A percentile compares a stretch with the other conserved stretches of the same genome.
Evolutionary conservation across 2,113 vertebrate species (phyloP).

Genomic region (Isurus oxyrinchus): DNA sequence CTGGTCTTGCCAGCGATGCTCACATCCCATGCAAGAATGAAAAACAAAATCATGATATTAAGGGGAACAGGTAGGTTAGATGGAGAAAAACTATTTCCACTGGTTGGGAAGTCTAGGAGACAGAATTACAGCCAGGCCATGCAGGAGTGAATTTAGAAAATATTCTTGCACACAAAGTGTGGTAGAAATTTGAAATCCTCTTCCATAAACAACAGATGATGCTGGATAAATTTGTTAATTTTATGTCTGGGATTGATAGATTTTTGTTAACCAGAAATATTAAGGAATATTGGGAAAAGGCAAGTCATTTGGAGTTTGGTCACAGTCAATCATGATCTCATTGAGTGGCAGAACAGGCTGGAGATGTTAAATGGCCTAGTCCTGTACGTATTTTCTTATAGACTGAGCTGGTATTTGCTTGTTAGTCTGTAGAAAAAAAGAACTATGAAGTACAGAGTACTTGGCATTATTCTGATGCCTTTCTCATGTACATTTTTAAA

Average conservation of each 20-base stretch:
- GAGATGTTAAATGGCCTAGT: background rate
- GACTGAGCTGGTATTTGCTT: background rate
- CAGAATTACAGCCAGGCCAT: background rate
- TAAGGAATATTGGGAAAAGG: background rate
- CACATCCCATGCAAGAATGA: background rate
- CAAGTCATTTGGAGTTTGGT: background rate
- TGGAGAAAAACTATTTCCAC: no score
- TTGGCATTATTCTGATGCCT: background rate
- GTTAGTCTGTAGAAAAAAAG: background rate
- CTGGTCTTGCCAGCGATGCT: background rate
- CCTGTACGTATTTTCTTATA: no score
- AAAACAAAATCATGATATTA: background rate
- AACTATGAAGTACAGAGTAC: background rate
- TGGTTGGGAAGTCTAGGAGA: background rate
- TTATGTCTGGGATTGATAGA: background rate
- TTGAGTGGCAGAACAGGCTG: background rate
- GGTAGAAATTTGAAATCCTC: background rate
- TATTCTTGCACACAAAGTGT: background rate
- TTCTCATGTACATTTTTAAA: background rate
- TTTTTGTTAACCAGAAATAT: background rate
- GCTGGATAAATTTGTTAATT: background rate
- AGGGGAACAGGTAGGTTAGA: background rate
- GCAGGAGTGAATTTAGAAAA: no score
- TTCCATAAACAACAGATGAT: background rate
- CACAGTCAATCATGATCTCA: background rate